Evolutionary conservation across 2,888 invertebrate species (phyloP), one percentile per base, ranked within the genome.

Genomic region (Bedellia somnulentella): DNA sequence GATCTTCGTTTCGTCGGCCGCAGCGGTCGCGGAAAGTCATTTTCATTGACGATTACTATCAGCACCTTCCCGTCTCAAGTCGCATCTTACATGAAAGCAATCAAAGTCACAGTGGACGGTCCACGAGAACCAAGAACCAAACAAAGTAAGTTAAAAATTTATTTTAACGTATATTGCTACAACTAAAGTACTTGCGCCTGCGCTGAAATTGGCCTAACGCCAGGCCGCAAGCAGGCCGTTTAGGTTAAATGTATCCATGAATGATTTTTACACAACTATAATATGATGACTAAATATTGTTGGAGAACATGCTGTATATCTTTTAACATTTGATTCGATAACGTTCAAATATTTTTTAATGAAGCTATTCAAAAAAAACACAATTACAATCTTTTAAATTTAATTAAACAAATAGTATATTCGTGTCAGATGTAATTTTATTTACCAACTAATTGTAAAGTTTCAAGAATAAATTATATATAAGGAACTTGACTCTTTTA

Each of bases 31-130:
- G 98, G 98, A 30, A 98, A 98, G 67, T 71, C 92, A 24, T 98
- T 99, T 67, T 89, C 93, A 6, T 67, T 99, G 46, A 94, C 95
- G 42, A 98, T 99, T 59, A 91, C 92, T 43, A 91, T 99, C 52
- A 86, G 86, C 56, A 80, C 85, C 11, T 80, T 81, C 41, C 77
- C 77, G 3, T 78, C 81, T 39, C 96, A 97, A 78, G 86, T 96
- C 15, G 93, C 96, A 29, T 89, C 93, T 3, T 98, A 97, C 63
- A 86, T 79, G 47, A 97, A 97, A 60, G 97, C 97, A 31, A 99
- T 99, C 63, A 99, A 99, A 81, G 97, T 99, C 33, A 99, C 99
- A 13, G 99, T 99, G 17, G 99, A 99, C 56, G 99, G 99, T 47
- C 99, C 99, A 1, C 78, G 99, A 49, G 97, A 98, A 75, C 97